Evolutionary conservation across 2,888 invertebrate genomes (phyloP), one percentile per base, ranked within the genome.

Genomic region (Orthonychiurus folsomi): DNA sequence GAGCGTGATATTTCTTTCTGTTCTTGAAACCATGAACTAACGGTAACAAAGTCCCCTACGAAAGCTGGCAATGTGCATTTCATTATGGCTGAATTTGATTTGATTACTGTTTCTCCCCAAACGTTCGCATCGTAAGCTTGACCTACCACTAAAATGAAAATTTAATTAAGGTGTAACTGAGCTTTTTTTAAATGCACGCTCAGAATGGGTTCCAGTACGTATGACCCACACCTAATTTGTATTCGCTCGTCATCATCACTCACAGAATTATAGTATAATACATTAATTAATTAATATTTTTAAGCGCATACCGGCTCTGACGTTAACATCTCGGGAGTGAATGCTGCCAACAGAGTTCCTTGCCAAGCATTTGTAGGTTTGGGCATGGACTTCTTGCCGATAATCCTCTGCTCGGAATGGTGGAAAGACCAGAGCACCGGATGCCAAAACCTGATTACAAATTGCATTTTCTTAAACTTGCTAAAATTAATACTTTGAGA

Each of bases 401-500:
- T 93, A 94, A 77, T 91, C 90, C 78, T 91, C 90, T 59, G 92
- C 92, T 64, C 93, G 85, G 84, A 95, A 95, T 47, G 94, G 93
- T 65, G 92, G 92, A 78, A 95, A 93, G 59, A 92, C 88, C 74
- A 95, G 81, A 76, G 93, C 93, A 75, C 94, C 93, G 78, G 94
- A 93, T 62, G 91, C 87, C 74, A 91, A 79, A 63, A 89, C 87
- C 84, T 88, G 79, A 20, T 78, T n/a, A n/a, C n/a, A 75, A 59
- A 77, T 53, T 54, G 52, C n/a, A n/a, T n/a, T n/a, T n/a, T n/a
- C n/a, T n/a, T n/a, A n/a, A n/a, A n/a, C n/a, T n/a, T n/a, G n/a
- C n/a, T n/a, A n/a, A n/a, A n/a, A n/a, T n/a, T n/a, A n/a, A n/a
- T n/a, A n/a, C n/a, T n/a, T n/a, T n/a, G n/a, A n/a, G n/a, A n/a